Evolutionary conservation across 37 sponge, comb jelly and placozoan species (phyloP), one percentile per base, ranked within the genome.

Genomic region (Crambe crambe): DNA sequence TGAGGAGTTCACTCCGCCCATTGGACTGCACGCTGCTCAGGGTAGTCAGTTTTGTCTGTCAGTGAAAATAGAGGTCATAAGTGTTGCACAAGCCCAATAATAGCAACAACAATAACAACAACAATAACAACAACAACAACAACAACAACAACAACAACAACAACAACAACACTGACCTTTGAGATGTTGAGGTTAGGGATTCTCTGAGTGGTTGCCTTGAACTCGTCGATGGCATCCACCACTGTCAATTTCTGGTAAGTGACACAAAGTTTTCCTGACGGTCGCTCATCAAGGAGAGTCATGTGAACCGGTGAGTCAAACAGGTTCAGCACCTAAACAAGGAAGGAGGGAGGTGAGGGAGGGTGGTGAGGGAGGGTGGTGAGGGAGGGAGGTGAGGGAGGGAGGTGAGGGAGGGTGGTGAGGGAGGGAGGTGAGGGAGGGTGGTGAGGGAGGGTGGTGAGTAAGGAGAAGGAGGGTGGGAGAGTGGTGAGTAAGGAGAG

Each of bases 211-310:
- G 82, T 82, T 0, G 69, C 83, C 42, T 26, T 82, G 42, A 86
- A 59, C 64, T 91, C 91, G 57, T 91, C 87, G 35, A 91, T 60
- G 30, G 80, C 75, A 21, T 91, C 91, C 58, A 91, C 68, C 26
- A 41, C 59, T 10, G 68, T 71, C 38, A 74, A 69, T 51, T 86
- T 86, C 60, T 86, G 69, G 82, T 91, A 86, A 39, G 68, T 54
- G 23, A 85, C 87, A 77, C 75, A 86, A 18, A 91, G 79, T 42
- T 83, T 85, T 0, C 87, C 91, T 1, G 91, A 85, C 4, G 86
- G 87, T 2, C 70, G 41, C 80, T 86, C 87, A 29, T 86, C 87
- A 44, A 76, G 59, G 37, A 91, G 70, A 2, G 83, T 73, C 87
- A 91, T 91, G 71, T 77, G 39, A 29, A 73, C 39, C 22, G 91